Percentiles rank a stretch among this genome's conserved stretches.
phyloP scores from a whole-genome alignment of 37 sponge, comb jelly and placozoan species.

The Ianthella basta region DNA sequence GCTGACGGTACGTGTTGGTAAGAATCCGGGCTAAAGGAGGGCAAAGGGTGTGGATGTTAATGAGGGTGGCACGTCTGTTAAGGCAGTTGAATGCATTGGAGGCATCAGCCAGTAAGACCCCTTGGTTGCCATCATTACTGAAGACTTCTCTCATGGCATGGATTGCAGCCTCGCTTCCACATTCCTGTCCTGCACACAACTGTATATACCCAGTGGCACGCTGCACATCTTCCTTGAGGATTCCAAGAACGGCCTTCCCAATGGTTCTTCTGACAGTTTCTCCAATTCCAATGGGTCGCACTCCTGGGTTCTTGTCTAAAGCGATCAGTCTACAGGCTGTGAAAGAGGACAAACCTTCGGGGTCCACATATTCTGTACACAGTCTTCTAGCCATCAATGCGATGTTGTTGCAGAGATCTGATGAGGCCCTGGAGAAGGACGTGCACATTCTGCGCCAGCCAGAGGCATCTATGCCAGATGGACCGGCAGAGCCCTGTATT shows the following conservation, averaged over 20 bases:
- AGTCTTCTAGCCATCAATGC: background rate
- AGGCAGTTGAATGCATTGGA: slow-evolving; percentile 6
- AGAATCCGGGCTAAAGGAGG: slow-evolving; percentile 6
- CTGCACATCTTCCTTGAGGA: background rate
- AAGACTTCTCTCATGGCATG: slow-evolving; percentile 5
- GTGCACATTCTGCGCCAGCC: background rate
- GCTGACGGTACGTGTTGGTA: background rate
- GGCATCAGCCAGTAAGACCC: background rate
- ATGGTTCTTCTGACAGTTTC: background rate
- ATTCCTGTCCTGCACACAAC: slow-evolving; percentile 1
- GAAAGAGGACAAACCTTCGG: background rate
- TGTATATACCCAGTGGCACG: background rate
- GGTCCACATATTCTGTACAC: background rate
- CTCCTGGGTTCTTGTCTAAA: background rate
- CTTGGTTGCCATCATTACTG: background rate
- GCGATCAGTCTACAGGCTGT: too few relatives aligned
- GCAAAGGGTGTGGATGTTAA: slow-evolving; percentile 1
- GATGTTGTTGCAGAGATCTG: too few relatives aligned
- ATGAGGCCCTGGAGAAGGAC: background rate
- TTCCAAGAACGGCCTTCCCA: background rate
- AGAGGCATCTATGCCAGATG: background rate
- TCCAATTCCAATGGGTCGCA: background rate
- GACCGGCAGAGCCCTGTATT: background rate
- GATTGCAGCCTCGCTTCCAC: background rate
- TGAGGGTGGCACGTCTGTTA: background rate